Percentiles rank a stretch among this genome's conserved stretches.
phyloP scores from a whole-genome alignment of 1,140 invertebrate species.

The Limonius californicus region DNA sequence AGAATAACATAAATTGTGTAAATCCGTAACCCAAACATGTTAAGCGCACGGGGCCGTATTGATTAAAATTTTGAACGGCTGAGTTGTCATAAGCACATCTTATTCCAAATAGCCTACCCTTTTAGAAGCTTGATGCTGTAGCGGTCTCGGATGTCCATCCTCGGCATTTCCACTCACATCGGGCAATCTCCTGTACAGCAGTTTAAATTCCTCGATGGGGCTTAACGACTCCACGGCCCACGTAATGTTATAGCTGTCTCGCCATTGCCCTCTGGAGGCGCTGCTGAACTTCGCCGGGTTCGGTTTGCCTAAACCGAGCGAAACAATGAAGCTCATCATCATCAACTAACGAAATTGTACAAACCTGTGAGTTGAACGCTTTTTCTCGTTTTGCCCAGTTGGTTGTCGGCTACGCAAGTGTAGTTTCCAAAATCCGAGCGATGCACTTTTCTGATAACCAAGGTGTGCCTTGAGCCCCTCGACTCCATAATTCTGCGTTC shows the following conservation, averaged over 20 bases:
- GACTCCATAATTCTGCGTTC: constrained; percentile 62
- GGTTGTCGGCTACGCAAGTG: constrained; percentile 64
- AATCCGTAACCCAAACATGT: no score
- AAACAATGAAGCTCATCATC: no score
- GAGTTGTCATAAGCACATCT: no score
- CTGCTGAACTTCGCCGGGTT: constrained; percentile 62
- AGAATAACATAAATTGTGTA: no score
- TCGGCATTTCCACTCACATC: constrained; percentile 48
- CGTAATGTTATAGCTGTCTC: constrained; percentile 64
- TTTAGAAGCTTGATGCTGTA: constrained; percentile 45
- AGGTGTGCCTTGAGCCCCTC: constrained; percentile 58
- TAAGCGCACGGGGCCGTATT: no score
- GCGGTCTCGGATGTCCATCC: constrained; percentile 46
- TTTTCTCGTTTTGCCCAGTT: constrained; percentile 59
- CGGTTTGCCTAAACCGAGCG: constrained; percentile 47
- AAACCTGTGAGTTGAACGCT: constrained; percentile 61
- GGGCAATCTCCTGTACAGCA: constrained; percentile 59
- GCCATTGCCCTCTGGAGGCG: constrained; percentile 56
- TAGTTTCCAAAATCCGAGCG: constrained; percentile 66
- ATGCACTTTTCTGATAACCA: constrained; percentile 64
- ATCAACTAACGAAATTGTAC: no score
- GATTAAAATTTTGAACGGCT: no score
- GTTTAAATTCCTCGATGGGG: constrained; percentile 61
- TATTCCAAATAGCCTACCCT: no score
- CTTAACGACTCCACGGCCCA: constrained; percentile 63